Evolutionary conservation across 1,140 invertebrate genomes (phyloP).

Genomic region (Philotrypesis tridentata): DNA sequence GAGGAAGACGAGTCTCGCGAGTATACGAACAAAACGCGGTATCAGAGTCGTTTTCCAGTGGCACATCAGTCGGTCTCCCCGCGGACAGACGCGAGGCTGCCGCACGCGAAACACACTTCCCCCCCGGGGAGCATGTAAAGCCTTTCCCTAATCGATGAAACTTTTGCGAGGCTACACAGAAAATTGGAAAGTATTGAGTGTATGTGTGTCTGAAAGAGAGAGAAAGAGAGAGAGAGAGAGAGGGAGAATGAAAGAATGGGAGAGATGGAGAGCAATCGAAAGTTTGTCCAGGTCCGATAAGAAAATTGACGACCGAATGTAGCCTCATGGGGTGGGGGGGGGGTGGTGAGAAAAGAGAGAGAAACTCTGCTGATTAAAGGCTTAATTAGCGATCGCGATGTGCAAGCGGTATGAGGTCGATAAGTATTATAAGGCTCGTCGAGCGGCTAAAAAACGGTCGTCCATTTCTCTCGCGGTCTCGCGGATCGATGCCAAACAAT

Average conservation of each 20-base stretch:
- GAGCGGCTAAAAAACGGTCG: conserved; percentile 1
- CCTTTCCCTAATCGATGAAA: conserved; percentile 18
- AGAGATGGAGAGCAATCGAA: not conserved
- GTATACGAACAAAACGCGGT: too few relatives aligned
- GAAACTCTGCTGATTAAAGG: not conserved
- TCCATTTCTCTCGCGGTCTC: not conserved
- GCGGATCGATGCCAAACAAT: not conserved
- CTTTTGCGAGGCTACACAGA: conserved; percentile 3
- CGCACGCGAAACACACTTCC: not conserved
- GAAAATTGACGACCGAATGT: conserved; percentile 10
- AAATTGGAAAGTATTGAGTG: conserved; percentile 39
- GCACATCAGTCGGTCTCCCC: not conserved
- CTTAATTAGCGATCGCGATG: not conserved
- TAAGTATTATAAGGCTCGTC: too few relatives aligned
- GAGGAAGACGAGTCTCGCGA: not conserved
- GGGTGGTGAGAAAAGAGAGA: too few relatives aligned
- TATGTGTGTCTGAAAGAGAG: too few relatives aligned
- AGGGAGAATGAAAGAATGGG: not conserved
- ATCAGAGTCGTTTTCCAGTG: not conserved
- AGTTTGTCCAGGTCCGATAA: not conserved
- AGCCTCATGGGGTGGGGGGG: not conserved
- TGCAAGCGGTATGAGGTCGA: not conserved
- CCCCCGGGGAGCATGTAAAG: not conserved
- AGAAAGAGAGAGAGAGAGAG: not conserved
- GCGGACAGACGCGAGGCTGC: not conserved